Evolutionary conservation across 2,113 vertebrate genomes (phyloP).

Genomic region (Plecturocebus donacophilus): DNA sequence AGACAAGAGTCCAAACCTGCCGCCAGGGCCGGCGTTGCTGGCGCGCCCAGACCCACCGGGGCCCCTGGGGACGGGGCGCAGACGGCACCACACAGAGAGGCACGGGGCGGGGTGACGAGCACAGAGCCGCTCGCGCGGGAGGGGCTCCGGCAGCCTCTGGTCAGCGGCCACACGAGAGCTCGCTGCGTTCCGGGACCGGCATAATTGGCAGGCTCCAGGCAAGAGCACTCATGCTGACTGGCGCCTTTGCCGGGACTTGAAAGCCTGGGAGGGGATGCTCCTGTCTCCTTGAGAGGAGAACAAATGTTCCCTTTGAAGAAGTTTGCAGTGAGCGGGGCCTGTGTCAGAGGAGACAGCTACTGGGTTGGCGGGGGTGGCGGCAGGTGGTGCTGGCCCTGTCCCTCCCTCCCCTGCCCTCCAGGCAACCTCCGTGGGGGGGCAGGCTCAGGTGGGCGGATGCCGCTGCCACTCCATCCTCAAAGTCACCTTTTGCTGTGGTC

Average conservation of each 20-base stretch:
- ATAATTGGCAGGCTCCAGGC: neutral
- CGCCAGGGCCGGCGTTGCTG: constrained; percentile 80
- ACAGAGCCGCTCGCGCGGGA: neutral
- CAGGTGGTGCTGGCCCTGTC: rapidly evolving
- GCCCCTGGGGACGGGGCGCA: constrained; percentile 65
- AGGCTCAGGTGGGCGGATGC: neutral
- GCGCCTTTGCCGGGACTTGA: neutral
- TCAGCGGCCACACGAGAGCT: neutral
- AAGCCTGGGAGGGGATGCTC: neutral
- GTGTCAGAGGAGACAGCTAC: neutral
- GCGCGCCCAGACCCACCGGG: constrained; percentile 79
- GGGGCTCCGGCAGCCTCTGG: neutral
- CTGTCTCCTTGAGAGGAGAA: neutral
- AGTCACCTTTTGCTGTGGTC: no score
- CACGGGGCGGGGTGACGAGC: neutral
- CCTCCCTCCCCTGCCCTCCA: neutral
- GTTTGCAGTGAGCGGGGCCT: neutral
- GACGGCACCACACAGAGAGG: constrained; percentile 62
- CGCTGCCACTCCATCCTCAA: no score
- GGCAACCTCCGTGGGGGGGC: neutral
- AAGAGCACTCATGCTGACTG: neutral
- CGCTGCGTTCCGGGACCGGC: neutral
- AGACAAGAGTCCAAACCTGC: constrained; percentile 87
- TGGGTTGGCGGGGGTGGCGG: no score
- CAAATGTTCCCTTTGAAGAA: neutral